Base-by-base conservation (phyloP, 2,797 vertebrate genomes). In the Sebastes vulpes region DNA sequence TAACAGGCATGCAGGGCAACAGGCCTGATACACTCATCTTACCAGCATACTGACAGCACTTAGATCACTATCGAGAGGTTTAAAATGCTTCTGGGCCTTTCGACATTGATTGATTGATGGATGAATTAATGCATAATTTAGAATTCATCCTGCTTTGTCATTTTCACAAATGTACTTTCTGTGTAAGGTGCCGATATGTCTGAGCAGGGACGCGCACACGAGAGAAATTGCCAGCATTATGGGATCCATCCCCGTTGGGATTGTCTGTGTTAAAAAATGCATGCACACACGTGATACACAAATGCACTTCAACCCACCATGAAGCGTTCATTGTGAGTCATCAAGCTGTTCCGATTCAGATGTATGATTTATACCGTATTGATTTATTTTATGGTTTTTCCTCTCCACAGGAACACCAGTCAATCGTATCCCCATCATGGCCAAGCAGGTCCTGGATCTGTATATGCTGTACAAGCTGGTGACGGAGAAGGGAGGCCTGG, bases 361-460 rank as follows among this genome's bases (percentile, higher is more conserved):
- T 78, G 26, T 46, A 5, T 81, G 50, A 72, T 83, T 72, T 71
- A 5, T 38, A 26, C 21, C 1, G 9, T 67, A 71, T 77, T 87
- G 63, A 82, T 80, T 25, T 23, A 26, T 53, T 50, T 65, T 57
- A 11, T 83, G 50, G 16, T 65, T 70, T n/a, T 69, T 46, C 46
- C 20, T 72, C 4, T 71, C 25, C 20, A 9, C 29, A 99, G 98
- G 98, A 79, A 99, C 98, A 0, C 98, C 98, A 0, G 98, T 99
- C 82, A 99, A 99, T 95, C 95, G 98, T 31, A 99, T 99, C 86
- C 98, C 98, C 86, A 99, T 99, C 94, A 99, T 99, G 98, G 98
- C 98, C 81, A 99, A 99, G 93, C 98, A 99, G 89, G 98, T 99
- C 75, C 95, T 99, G 73, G 98, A 99, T 87, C 96, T 99, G 70